phyloP scores from a whole-genome alignment of 1,140 invertebrate species.

The Leptoteleia sp. region DNA sequence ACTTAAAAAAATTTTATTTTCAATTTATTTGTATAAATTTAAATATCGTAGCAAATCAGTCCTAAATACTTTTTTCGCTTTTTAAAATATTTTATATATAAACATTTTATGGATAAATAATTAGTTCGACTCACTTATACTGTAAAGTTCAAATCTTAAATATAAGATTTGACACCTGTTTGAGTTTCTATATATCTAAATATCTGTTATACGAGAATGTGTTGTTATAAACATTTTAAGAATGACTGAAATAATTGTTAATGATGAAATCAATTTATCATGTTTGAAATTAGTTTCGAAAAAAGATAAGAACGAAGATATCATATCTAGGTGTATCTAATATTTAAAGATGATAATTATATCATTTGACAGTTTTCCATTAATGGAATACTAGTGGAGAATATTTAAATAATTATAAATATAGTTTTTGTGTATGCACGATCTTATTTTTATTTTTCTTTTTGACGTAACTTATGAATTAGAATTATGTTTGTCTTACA shows the following conservation, averaged over 20 bases:
- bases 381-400: not conserved
- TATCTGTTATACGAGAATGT: constrained; percentile 3
- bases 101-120: constrained; percentile 17
- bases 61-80: constrained; percentile 27
- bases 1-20: constrained; percentile 48
- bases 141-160: constrained; percentile 21
- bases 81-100: constrained; percentile 32
- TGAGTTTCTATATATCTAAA: constrained; percentile 9
- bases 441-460: constrained; percentile 26
- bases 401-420: constrained; percentile 30
- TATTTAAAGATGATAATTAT: not conserved
- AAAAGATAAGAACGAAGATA: not conserved
- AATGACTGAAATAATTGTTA: constrained; percentile 1
- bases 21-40: constrained; percentile 45
- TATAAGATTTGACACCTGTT: constrained; percentile 20
- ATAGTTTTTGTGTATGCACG: constrained; percentile 16
- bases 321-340: too few relatives aligned
- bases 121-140: constrained; percentile 7
- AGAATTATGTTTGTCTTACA: constrained; percentile 22
- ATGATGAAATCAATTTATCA: not conserved
- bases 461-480: constrained; percentile 20
- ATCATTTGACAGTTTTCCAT: not conserved
- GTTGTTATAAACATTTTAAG: constrained; percentile 10
- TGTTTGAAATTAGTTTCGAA: not conserved
- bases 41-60: constrained; percentile 49